Conservation (phyloP, 2,113 vertebrate genomes). For the Manacus vitellinus region DNA sequence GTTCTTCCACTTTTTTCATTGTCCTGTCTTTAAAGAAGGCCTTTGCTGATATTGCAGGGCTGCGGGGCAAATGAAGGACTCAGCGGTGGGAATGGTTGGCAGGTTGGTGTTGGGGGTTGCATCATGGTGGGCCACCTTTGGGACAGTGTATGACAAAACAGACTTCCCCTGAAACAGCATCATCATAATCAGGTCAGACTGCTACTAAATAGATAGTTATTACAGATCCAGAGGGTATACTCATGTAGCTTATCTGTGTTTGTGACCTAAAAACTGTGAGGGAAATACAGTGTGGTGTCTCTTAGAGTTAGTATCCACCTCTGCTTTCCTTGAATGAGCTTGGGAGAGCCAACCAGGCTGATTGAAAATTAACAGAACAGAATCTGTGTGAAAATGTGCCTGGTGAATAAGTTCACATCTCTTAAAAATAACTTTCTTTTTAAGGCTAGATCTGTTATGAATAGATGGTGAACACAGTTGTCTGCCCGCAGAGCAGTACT, state of each 20-base stretch:
- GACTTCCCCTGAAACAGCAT: not conserved
- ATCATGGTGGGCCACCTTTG: not conserved
- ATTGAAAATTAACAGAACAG: not conserved
- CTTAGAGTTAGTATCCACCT: not conserved
- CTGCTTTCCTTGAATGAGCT: not conserved
- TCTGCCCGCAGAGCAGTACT: not conserved
- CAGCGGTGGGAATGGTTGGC: not conserved
- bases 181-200: not conserved
- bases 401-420: not conserved
- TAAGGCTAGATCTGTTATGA: not conserved
- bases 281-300: not conserved
- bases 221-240: not conserved
- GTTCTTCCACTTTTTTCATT: not conserved
- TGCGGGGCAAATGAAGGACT: not conserved
- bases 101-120: not conserved
- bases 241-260: fast-evolving
- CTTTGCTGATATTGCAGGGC: not conserved
- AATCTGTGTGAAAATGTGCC: not conserved
- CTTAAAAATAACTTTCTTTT: not conserved
- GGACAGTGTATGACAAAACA: not conserved
- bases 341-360: not conserved
- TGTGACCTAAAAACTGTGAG: not conserved
- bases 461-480: not conserved
- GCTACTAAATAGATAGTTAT: not conserved
- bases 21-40: not conserved